phyloP scores from a whole-genome alignment of 2,797 vertebrate genomes.

The Sphenodon punctatus region DNA sequence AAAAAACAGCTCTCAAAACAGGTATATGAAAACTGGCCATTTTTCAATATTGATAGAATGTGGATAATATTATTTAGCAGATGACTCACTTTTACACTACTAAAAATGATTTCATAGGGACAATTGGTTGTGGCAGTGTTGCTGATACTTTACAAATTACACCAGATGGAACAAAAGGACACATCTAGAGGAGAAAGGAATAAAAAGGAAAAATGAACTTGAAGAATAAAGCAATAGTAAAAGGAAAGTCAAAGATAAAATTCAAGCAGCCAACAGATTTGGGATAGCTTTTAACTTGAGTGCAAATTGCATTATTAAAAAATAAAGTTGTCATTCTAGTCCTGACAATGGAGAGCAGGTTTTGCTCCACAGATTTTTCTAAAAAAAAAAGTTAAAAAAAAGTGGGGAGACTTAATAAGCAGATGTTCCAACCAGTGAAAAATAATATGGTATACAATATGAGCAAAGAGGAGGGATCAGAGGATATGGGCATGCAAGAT shows the following conservation, averaged over 20 bases:
- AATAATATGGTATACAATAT: too few species aligned
- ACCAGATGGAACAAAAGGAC: background rate
- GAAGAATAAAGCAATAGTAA: background rate
- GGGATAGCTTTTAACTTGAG: too few species aligned
- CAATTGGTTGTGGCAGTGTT: background rate
- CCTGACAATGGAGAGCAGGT: too few species aligned
- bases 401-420: too few species aligned
- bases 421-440: too few species aligned
- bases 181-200: background rate
- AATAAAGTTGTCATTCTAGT: too few species aligned
- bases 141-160: background rate
- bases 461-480: too few species aligned
- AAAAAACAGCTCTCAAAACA: background rate
- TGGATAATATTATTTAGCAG: background rate
- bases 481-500: too few species aligned
- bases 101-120: background rate
- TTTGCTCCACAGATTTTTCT: too few species aligned
- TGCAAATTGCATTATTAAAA: too few species aligned
- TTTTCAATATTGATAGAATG: background rate
- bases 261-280: too few species aligned
- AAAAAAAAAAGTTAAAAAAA: too few species aligned
- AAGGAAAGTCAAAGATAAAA: background rate
- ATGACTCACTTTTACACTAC: background rate
- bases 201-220: background rate
- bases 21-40: background rate